phyloP scores from a whole-genome alignment of 2,888 invertebrate species.

The Zygogramma bicolorata region DNA sequence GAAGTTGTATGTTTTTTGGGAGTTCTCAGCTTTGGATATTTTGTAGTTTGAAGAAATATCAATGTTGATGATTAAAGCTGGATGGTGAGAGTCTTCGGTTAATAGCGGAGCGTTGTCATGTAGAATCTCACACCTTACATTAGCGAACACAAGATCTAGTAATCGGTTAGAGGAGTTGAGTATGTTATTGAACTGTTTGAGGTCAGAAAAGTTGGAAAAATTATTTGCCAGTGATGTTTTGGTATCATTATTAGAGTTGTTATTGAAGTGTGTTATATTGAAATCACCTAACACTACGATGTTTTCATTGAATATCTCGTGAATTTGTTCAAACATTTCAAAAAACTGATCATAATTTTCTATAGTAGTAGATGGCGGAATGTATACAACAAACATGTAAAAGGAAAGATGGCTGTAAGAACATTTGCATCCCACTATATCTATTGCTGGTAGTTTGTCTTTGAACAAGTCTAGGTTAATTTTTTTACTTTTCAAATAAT shows the following conservation, averaged over 20 bases:
- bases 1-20: too few species aligned
- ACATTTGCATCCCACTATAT: conserved; percentile 6
- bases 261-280: background rate
- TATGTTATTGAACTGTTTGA: background rate
- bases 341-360: background rate
- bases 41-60: background rate
- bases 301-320: background rate
- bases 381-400: background rate
- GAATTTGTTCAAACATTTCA: background rate
- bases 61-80: background rate
- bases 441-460: too few species aligned
- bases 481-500: too few species aligned
- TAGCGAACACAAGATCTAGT: conserved; percentile 4
- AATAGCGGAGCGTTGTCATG: too few species aligned
- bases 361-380: background rate
- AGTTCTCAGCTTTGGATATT: too few species aligned
- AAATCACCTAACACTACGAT: too few species aligned
- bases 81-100: background rate
- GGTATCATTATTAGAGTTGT: background rate
- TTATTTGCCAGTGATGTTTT: too few species aligned
- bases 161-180: conserved; percentile 2
- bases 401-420: background rate
- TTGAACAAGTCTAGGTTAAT: too few species aligned
- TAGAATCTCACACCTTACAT: background rate
- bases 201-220: background rate